Evolutionary conservation across 1,140 invertebrate species (phyloP), one percentile per base, ranked within the genome.

Genomic region (Glossosoma conforme): DNA sequence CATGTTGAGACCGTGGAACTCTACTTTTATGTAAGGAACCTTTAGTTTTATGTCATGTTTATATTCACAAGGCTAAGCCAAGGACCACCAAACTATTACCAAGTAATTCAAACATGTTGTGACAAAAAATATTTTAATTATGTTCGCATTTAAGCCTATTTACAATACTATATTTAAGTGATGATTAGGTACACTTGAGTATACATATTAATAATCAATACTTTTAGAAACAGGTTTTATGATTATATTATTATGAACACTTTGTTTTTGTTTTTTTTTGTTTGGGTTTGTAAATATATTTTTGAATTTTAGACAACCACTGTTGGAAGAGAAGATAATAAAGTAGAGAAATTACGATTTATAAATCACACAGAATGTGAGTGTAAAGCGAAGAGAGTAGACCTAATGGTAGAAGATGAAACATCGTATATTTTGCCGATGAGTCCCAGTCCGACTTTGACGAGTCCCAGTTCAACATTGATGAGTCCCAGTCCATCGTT

Each of bases 11-110:
- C 68, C 35, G 77, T 89, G 14, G 78, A 84, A 46, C 73, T 87
- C 13, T 78, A 80, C 58, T 87, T 89, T 65, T 83, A 81, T 65
- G 85, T 88, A 25, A 55, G 47, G 49, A 38, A 41, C 8, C 6
- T 25, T 22, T 6, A 28, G 3, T 36, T 9, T 36, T n/a, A n/a
- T n/a, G n/a, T n/a, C n/a, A n/a, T n/a, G n/a, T n/a, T n/a, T n/a
- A n/a, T n/a, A n/a, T n/a, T n/a, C n/a, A n/a, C n/a, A n/a, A n/a
- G n/a, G n/a, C n/a, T n/a, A n/a, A n/a, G n/a, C n/a, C n/a, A n/a
- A n/a, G n/a, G n/a, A n/a, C n/a, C n/a, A n/a, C n/a, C n/a, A n/a
- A n/a, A n/a, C n/a, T n/a, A n/a, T n/a, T n/a, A n/a, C n/a, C n/a
- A n/a, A n/a, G n/a, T n/a, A n/a, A n/a, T n/a, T n/a, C n/a, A n/a